A percentile compares a stretch with the other conserved stretches of the same genome.
phyloP scores from a whole-genome alignment of 2,797 vertebrate species.

The Syngnathus acus region DNA sequence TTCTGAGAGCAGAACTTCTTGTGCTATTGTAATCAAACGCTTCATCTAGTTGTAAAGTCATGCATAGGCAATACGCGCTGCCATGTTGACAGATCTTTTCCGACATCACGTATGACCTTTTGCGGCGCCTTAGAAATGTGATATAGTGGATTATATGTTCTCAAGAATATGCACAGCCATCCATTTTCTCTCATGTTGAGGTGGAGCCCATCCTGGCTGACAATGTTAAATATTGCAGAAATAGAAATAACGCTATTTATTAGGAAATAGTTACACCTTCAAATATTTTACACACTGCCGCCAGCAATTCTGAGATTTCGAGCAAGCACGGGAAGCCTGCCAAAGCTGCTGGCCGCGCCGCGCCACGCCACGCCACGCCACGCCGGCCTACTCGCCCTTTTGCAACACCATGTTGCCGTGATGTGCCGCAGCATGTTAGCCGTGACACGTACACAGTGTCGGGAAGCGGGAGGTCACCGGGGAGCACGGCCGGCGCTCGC shows the following conservation, averaged over 20 bases:
- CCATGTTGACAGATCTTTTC: neutral
- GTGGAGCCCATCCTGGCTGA: too few species aligned
- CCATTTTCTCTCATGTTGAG: too few species aligned
- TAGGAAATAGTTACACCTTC: neutral
- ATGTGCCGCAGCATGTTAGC: slow-evolving; percentile 55
- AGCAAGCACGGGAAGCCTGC: neutral
- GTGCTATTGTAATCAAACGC: slow-evolving; percentile 14
- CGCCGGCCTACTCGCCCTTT: neutral
- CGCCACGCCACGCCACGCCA: too few species aligned
- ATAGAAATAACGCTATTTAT: neutral
- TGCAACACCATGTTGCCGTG: neutral
- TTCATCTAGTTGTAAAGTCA: neutral
- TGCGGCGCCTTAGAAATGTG: neutral
- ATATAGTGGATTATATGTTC: too few species aligned
- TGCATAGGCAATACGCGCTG: slow-evolving; percentile 3
- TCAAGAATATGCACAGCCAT: too few species aligned
- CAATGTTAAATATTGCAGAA: too few species aligned
- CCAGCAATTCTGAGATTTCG: neutral
- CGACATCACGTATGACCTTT: neutral
- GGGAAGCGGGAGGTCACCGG: slow-evolving; percentile 49
- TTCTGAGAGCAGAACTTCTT: slow-evolving; percentile 5
- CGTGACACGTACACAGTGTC: slow-evolving; percentile 51
- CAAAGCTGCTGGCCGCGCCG: neutral
- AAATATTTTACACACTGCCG: neutral
- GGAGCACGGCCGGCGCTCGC: slow-evolving; percentile 43